Evolutionary conservation across 2,888 invertebrate species (phyloP), one percentile per base, ranked within the genome.

Genomic region (Hirudinaria manillensis): DNA sequence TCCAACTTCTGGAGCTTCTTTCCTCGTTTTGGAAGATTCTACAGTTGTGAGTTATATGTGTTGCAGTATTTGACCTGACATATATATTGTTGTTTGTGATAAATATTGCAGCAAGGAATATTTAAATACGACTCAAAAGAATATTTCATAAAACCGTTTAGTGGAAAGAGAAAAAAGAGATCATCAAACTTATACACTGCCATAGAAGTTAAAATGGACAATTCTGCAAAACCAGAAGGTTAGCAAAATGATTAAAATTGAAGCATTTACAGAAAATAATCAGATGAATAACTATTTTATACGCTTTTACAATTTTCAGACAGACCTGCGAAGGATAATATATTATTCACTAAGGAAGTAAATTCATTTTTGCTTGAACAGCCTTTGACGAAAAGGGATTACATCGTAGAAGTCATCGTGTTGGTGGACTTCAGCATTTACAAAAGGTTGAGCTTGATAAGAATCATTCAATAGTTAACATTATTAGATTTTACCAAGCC

Each of bases 351-450:
- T 19, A 19, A 24, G 32, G 51, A 55, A 34, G 32, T 72, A 53
- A 72, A 24, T 21, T 51, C 72, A n/a, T 32, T 53, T 45, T 34
- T 72, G 53, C 27, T 38, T 24, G 70, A 70, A 4, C 29, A 65
- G 10, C 21, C 34, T 24, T 32, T 32, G 29, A 10, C 21, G 16
- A 74, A 68, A n/a, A 24, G 29, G n/a, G 29, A 68, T 29, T 74
- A 74, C 55, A 24, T 74, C 21, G 51, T 68, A 1, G 74, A 74
- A 68, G 36, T 74, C 38, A 36, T 74, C 34, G 29, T 74, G 66
- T 51, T 74, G 29, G 51, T 74, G 24, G 74, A 74, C 27, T 68
- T 27, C 51, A 65, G 45, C 68, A 68, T 74, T 21, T 74, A 68
- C 32, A 38, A 51, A 74, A 74, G 67, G 74, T 74, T 32, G 32